A percentile compares a stretch with the other conserved stretches of the same genome.
Evolutionary conservation across 2,797 vertebrate species (phyloP).

Genomic region (Clarias laeviceps): DNA sequence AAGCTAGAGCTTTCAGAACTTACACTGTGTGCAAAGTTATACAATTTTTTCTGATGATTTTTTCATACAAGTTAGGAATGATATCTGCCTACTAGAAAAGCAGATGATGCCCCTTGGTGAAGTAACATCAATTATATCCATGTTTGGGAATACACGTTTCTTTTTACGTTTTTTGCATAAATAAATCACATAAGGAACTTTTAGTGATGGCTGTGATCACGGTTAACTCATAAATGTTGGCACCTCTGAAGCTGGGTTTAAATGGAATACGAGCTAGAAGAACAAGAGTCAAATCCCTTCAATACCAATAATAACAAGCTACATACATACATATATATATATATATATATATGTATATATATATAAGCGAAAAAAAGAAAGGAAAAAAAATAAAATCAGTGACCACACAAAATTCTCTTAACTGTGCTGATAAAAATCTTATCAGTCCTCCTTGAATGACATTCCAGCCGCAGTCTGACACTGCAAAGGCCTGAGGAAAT

Average conservation of each 20-base stretch:
- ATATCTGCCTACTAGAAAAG: background rate
- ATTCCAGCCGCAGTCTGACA: slow-evolving; percentile 13
- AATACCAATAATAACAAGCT: background rate
- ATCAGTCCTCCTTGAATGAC: slow-evolving; percentile 11
- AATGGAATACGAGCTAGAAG: background rate
- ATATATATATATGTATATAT: too few species aligned
- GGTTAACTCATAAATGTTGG: background rate
- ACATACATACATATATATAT: background rate
- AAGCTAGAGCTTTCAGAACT: background rate
- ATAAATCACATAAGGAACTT: background rate
- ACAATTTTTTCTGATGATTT: background rate
- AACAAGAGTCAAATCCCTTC: background rate
- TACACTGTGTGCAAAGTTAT: background rate
- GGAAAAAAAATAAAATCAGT: background rate
- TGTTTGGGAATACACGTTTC: background rate
- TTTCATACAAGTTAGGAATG: too few species aligned
- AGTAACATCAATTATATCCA: background rate
- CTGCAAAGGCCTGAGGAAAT: slow-evolving; percentile 29
- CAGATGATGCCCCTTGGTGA: background rate
- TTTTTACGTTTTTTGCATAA: background rate
- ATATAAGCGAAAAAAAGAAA: too few species aligned
- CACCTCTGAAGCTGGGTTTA: slow-evolving; percentile 3
- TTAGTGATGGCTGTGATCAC: background rate
- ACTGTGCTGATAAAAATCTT: slow-evolving; percentile 10
- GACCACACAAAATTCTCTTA: background rate